A percentile compares a stretch with the other conserved stretches of the same genome.
These are phyloP conservation scores for Cetoscarus ocellatus DNA, from an alignment of 2,797 vertebrate species.

Conservation along the genomic window DNA sequence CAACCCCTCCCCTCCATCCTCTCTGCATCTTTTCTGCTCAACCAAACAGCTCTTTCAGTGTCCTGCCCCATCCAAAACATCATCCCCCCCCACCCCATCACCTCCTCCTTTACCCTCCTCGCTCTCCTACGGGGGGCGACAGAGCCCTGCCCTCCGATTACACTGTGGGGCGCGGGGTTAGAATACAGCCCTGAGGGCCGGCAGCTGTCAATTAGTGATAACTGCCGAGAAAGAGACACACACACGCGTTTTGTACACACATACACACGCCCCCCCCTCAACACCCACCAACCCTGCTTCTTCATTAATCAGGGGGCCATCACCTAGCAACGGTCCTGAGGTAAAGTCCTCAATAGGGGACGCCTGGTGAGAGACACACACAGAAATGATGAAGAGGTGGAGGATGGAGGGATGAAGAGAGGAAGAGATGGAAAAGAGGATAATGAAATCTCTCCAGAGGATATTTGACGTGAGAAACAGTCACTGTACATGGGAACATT, in stretches of 20 bases:
- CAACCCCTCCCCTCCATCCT: conserved; percentile 41
- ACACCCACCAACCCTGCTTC: conserved; percentile 27
- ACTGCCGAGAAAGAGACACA: conserved; percentile 86
- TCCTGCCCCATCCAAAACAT: conserved; percentile 78
- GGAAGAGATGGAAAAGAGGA: conserved; percentile 61
- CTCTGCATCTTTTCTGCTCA: conserved; percentile 57
- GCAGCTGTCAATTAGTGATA: conserved; percentile 99
- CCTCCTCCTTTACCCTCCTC: conserved; percentile 68
- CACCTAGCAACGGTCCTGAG: conserved; percentile 92
- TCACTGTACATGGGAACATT: conserved; percentile 26
- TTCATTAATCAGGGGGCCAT: conserved; percentile 91
- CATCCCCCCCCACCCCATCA: conserved; percentile 76
- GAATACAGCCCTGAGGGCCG: conserved; percentile 95
- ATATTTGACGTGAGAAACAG: conserved; percentile 47
- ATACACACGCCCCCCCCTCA: conserved; percentile 22
- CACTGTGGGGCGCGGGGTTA: conserved; percentile 91
- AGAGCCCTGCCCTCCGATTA: conserved; percentile 94
- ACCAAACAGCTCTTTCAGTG: conserved; percentile 69
- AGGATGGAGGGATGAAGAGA: conserved; percentile 51
- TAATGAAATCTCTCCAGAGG: conserved; percentile 71
- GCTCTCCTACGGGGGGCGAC: conserved; percentile 83
- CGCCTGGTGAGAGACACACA: conserved; percentile 79
- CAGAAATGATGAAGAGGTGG: conserved; percentile 64
- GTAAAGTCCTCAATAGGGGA: conserved; percentile 85
- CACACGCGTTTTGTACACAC: conserved; percentile 23